These are phyloP conservation scores for Cephalopholis sonnerati DNA, from an alignment of 2,113 vertebrate genomes.

Conservation along the genomic window DNA sequence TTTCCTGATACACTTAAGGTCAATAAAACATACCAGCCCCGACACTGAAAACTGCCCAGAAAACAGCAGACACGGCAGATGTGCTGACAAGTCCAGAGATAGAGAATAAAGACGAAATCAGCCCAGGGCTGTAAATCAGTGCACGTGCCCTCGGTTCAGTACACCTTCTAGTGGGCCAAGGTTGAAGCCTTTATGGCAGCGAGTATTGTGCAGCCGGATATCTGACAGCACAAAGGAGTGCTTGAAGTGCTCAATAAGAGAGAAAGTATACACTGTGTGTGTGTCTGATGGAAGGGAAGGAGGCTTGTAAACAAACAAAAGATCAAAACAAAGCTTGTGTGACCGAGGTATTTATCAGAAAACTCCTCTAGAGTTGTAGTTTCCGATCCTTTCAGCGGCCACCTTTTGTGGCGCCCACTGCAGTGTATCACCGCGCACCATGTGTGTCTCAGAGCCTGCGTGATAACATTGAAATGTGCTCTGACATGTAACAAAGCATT, in stretches of 20 bases:
- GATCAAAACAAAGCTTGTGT: constrained; percentile 58
- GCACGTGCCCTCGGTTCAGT: background rate
- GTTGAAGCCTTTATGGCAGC: constrained; percentile 45
- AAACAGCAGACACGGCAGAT: background rate
- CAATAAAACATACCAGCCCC: background rate
- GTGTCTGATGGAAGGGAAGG: constrained; percentile 18
- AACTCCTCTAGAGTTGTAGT: constrained; percentile 30
- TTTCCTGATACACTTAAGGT: background rate
- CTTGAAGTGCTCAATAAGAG: constrained; percentile 41
- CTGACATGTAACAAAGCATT: background rate
- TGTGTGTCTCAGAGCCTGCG: constrained; percentile 1
- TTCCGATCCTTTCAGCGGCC: constrained; percentile 41
- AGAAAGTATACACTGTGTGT: background rate
- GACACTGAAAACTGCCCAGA: background rate
- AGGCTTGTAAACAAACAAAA: constrained; percentile 60
- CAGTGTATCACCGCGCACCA: constrained; percentile 1
- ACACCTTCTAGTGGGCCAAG: background rate
- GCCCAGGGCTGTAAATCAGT: background rate
- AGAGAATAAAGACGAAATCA: background rate
- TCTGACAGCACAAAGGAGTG: constrained; percentile 58
- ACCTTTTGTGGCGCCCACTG: constrained; percentile 17
- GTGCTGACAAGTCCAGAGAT: background rate
- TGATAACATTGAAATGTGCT: constrained; percentile 44
- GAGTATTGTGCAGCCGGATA: constrained; percentile 56
- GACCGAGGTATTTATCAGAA: constrained; percentile 45